Evolutionary conservation across 2,888 invertebrate genomes (phyloP), one percentile per base, ranked within the genome.

Genomic region (Hartigia nigra): DNA sequence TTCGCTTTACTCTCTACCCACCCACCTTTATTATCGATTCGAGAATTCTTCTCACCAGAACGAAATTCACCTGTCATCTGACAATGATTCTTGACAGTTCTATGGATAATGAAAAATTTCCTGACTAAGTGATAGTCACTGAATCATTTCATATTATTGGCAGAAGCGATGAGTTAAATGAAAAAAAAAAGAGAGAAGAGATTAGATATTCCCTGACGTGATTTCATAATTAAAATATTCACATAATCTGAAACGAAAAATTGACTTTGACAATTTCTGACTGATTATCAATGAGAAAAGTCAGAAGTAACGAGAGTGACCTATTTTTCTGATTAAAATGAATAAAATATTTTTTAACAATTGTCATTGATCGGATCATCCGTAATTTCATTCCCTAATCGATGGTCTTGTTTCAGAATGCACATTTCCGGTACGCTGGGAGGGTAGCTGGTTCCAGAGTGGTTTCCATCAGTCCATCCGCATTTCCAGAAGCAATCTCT

Each of bases 401-500:
- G 0, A 55, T 55, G 2, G 2, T 86, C 82, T 84, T 86, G 84
- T 92, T 92, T 82, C 92, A 94, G 91, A 95, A 94, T 97, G 97
- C 92, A 94, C 94, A 86, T 97, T 97, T 93, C 97, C 97, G 84
- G 93, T 94, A 85, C 94, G 95, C 86, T 97, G 97, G 97, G 95
- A 96, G 91, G 97, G 97, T 86, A 95, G 95, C 86, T 97, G 97
- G 97, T 97, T 97, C 93, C 96, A 97, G 92, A 97, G 97, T 81
- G 97, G 97, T 81, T 96, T 97, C 87, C 95, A 96, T 90, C 96
- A 96, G 92, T 95, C 96, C 77, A 96, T 97, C 92, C 93, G 95
- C 88, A 96, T 97, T 90, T 96, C 96, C 88, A 96, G 95, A 81
- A 95, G 96, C 89, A 94, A 95, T 83, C 94, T 97, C 86, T 96